Percentiles rank a stretch among this genome's conserved stretches.
These are phyloP conservation scores for Eremophila alpestris DNA, from an alignment of 2,797 vertebrate species.

Conservation along the genomic window DNA sequence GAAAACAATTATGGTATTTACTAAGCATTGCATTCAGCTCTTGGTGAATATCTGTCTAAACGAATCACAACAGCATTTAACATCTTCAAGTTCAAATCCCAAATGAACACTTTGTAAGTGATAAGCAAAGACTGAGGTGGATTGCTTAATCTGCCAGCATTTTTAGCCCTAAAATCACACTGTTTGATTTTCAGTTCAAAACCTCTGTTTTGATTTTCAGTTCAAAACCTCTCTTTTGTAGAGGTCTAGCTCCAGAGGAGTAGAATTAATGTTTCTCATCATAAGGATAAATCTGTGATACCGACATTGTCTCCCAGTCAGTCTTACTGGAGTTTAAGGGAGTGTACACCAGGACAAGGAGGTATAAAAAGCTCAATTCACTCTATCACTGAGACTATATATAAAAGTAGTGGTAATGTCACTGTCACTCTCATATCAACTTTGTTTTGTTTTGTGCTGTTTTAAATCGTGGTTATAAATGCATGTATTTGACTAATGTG, in stretches of 20 bases:
- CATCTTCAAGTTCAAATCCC: neutral
- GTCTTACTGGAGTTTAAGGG: neutral
- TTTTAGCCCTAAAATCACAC: neutral
- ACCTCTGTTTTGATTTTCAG: neutral
- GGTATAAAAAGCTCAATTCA: neutral
- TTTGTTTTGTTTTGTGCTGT: neutral
- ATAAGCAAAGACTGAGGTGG: neutral
- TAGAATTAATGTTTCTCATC: neutral
- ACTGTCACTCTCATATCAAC: neutral
- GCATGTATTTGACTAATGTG: neutral
- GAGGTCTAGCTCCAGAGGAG: neutral
- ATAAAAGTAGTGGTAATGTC: neutral
- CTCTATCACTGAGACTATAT: neutral
- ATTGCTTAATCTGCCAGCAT: neutral
- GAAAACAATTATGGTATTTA: neutral
- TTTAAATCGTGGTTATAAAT: neutral
- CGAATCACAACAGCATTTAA: neutral
- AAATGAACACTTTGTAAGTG: neutral
- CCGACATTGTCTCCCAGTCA: neutral
- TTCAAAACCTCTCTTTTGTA: neutral
- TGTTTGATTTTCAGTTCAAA: neutral
- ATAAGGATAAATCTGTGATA: neutral
- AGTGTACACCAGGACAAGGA: neutral
- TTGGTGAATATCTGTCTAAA: neutral
- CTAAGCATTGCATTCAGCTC: neutral